These are phyloP conservation scores for Disparrhopalites patrizii DNA, from an alignment of 2,888 invertebrate genomes.

Conservation along the genomic window DNA sequence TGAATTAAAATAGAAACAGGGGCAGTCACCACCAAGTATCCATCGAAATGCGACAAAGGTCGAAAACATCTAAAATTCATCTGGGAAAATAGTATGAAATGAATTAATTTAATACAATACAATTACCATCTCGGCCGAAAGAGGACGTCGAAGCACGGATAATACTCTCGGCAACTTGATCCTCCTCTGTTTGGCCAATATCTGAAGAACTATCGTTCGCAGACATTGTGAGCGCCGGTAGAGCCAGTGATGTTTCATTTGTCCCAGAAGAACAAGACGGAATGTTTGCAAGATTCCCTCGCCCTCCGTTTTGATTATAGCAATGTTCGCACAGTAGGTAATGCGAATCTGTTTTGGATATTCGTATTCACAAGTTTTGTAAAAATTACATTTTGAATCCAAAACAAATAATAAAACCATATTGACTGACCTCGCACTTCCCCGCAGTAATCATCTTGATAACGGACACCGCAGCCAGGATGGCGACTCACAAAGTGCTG, in stretches of 20 bases:
- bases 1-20: too few species aligned
- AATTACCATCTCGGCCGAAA: slow-evolving; percentile 12
- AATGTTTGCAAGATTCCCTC: slow-evolving; percentile 26
- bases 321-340: slow-evolving; percentile 58
- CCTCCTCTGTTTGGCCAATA: slow-evolving; percentile 28
- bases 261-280: slow-evolving; percentile 16
- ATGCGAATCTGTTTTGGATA: slow-evolving; percentile 50
- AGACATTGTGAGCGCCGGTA: slow-evolving; percentile 43
- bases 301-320: slow-evolving; percentile 53
- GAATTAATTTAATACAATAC: background rate
- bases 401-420: background rate
- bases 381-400: background rate
- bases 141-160: slow-evolving; percentile 25
- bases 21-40: too few species aligned
- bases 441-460: slow-evolving; percentile 57
- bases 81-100: too few species aligned
- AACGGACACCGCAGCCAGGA: slow-evolving; percentile 58
- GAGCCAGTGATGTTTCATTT: slow-evolving; percentile 39
- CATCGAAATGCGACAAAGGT: too few species aligned
- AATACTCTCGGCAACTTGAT: slow-evolving; percentile 32
- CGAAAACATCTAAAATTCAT: too few species aligned
- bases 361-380: background rate
- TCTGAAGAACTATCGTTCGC: slow-evolving; percentile 17
- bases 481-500: slow-evolving; percentile 55
- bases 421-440: slow-evolving; percentile 51